Percentiles rank a stretch among this genome's conserved stretches.
Evolutionary conservation across 2,888 invertebrate species (phyloP).

Genomic region (Cistogaster globosa): DNA sequence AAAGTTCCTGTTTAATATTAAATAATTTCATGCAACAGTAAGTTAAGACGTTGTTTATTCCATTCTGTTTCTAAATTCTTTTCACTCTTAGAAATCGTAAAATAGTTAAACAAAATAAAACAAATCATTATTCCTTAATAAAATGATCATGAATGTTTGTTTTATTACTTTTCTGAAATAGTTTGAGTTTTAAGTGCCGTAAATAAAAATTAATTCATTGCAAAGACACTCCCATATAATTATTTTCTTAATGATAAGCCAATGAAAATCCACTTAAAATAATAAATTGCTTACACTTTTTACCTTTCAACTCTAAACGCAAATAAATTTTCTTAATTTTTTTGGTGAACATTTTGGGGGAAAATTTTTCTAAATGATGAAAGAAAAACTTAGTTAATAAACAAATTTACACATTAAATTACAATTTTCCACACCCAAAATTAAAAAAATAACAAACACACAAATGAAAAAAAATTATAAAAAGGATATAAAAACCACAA

Average conservation of each 20-base stretch:
- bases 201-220: constrained; percentile 69
- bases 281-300: constrained; percentile 73
- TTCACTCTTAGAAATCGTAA: background rate
- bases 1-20: too few relatives aligned
- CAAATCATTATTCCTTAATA: background rate
- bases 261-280: constrained; percentile 74
- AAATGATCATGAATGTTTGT: background rate
- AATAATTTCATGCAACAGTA: too few relatives aligned
- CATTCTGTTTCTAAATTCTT: too few relatives aligned
- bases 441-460: constrained; percentile 30
- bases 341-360: constrained; percentile 36
- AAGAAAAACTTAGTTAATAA: constrained; percentile 77
- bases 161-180: background rate
- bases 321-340: constrained; percentile 74
- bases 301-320: constrained; percentile 63
- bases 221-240: constrained; percentile 69
- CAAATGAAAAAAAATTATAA: constrained; percentile 32
- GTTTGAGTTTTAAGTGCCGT: constrained; percentile 33
- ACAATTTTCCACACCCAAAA: constrained; percentile 74
- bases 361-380: constrained; percentile 46
- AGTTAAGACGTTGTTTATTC: too few relatives aligned
- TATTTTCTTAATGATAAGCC: constrained; percentile 70
- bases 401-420: constrained; percentile 81
- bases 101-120: background rate
- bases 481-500: constrained; percentile 71